Conservation (phyloP, 2,113 vertebrate genomes). For the Alosa alosa region DNA sequence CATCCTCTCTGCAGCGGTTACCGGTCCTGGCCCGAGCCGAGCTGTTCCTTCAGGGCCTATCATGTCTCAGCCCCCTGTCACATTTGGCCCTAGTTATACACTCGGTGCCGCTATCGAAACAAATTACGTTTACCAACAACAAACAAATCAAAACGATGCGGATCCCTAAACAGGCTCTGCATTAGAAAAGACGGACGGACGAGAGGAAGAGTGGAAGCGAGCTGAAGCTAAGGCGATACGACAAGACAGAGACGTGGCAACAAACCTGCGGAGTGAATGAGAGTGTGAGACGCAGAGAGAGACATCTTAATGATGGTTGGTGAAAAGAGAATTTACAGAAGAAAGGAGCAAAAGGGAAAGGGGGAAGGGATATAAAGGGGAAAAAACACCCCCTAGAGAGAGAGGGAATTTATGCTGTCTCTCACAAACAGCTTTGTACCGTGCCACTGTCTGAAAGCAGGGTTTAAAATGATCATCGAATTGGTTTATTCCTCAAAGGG, state of each 20-base stretch:
- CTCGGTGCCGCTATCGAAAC: neutral
- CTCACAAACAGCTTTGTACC: neutral
- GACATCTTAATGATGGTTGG: slow-evolving; percentile 5
- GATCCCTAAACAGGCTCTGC: neutral
- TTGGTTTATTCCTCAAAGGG: slow-evolving; percentile 3
- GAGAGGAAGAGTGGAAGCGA: neutral
- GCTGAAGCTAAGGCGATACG: too few relatives aligned
- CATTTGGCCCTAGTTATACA: neutral
- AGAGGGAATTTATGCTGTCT: slow-evolving; percentile 3
- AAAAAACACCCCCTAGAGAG: neutral
- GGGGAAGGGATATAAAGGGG: neutral
- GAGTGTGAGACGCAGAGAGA: neutral
- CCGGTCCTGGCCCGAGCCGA: neutral
- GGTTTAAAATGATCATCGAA: neutral
- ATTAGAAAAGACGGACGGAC: neutral
- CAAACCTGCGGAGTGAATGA: neutral
- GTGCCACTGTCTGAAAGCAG: neutral
- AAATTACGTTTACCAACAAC: neutral
- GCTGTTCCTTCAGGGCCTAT: neutral
- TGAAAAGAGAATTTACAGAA: neutral
- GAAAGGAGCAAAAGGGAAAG: neutral
- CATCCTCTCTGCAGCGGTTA: neutral
- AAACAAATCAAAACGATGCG: neutral
- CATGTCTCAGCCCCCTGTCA: neutral
- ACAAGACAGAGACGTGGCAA: too few relatives aligned